These are phyloP conservation scores for Hormiphora californensis DNA, from an alignment of 37 sponge, comb jelly and placozoan species.

Conservation along the genomic window DNA sequence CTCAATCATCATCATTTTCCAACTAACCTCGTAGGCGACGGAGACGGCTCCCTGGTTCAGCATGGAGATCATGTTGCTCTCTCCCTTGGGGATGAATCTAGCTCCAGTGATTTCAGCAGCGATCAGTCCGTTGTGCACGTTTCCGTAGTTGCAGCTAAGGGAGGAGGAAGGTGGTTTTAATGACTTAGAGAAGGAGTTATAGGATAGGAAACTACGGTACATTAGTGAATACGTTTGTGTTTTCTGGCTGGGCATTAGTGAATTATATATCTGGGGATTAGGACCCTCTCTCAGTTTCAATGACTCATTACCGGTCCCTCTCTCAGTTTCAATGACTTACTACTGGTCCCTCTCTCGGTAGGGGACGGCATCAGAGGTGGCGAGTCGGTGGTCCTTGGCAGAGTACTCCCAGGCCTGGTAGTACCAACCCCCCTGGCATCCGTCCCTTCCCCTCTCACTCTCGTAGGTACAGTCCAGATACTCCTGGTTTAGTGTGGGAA, in stretches of 20 bases:
- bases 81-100: not conserved
- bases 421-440: slow-evolving; percentile 8
- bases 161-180: too few relatives aligned
- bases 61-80: not conserved
- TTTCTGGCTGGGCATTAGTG: too few relatives aligned
- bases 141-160: not conserved
- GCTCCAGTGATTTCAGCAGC: slow-evolving; percentile 7
- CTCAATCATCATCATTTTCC: too few relatives aligned
- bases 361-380: not conserved
- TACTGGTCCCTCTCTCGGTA: not conserved
- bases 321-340: too few relatives aligned
- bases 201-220: too few relatives aligned
- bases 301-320: too few relatives aligned
- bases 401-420: not conserved
- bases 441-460: not conserved
- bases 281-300: too few relatives aligned
- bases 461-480: slow-evolving; percentile 12
- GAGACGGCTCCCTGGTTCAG: not conserved
- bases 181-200: too few relatives aligned
- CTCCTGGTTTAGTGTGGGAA: too few relatives aligned
- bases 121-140: not conserved
- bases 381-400: not conserved
- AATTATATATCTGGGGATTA: too few relatives aligned
- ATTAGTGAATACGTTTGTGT: too few relatives aligned
- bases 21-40: slow-evolving; percentile 13